Conservation (phyloP, 1,140 invertebrate genomes). For the Nephila pilipes region DNA sequence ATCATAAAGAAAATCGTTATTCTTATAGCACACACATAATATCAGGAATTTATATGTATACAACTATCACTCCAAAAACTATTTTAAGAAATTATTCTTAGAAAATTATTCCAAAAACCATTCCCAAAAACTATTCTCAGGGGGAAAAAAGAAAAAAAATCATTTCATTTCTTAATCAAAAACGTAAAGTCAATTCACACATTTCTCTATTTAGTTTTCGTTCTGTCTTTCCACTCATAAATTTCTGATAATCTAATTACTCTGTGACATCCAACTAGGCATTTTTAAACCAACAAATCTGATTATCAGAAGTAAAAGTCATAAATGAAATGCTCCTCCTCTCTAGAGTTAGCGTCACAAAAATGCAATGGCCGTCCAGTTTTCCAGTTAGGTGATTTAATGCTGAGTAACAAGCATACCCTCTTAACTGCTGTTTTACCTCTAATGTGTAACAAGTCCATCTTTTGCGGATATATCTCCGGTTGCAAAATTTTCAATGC, state of each 20-base stretch:
- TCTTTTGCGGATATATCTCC: neutral
- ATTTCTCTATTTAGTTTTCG: neutral
- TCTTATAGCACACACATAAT: too few species aligned
- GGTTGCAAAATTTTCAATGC: constrained; percentile 20
- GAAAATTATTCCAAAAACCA: too few species aligned
- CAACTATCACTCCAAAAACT: too few species aligned
- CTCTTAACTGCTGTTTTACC: neutral
- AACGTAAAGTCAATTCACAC: too few species aligned
- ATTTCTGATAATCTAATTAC: neutral
- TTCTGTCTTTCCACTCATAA: neutral
- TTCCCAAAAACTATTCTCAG: too few species aligned
- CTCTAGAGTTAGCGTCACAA: neutral
- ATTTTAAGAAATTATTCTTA: too few species aligned
- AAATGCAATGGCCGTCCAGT: neutral
- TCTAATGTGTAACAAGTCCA: constrained; percentile 12
- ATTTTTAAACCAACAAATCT: neutral
- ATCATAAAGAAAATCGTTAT: too few species aligned
- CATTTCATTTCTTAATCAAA: too few species aligned
- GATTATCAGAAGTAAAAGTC: neutral
- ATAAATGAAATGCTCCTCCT: neutral
- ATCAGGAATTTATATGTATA: too few species aligned
- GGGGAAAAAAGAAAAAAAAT: too few species aligned
- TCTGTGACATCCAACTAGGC: neutral
- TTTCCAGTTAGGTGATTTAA: constrained; percentile 34
- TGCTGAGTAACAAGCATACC: neutral